These are phyloP conservation scores for Hapalemur alaotrensis DNA, from an alignment of 2,797 vertebrate species.

Conservation along the genomic window DNA sequence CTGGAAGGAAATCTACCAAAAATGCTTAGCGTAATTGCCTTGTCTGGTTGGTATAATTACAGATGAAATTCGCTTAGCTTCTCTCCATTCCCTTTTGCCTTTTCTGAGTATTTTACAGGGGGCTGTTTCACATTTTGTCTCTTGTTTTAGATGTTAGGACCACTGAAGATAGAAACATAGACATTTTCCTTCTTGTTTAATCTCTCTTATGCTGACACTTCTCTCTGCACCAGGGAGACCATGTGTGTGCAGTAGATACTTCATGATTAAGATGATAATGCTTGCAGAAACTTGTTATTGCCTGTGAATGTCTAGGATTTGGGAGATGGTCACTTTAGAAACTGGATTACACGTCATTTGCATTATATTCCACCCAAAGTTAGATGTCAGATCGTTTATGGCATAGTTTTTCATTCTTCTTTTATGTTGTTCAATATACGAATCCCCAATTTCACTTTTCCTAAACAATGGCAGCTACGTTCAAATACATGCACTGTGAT, in stretches of 20 bases:
- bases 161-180: background rate
- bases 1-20: background rate
- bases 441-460: slow-evolving; percentile 1
- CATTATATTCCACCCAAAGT: background rate
- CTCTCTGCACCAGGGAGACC: background rate
- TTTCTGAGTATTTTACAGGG: background rate
- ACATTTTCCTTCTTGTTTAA: background rate
- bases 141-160: background rate
- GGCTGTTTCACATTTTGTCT: background rate
- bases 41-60: background rate
- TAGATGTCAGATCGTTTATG: background rate
- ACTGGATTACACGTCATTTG: background rate
- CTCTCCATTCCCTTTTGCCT: background rate
- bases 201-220: background rate
- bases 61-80: background rate
- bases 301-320: background rate
- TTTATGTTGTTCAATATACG: background rate
- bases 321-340: background rate
- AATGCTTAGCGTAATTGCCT: background rate
- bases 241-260: background rate
- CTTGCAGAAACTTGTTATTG: background rate
- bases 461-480: background rate
- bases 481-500: background rate
- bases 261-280: background rate
- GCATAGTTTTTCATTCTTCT: background rate